Percentiles rank a stretch among this genome's conserved stretches.
Conservation (phyloP, 2,113 vertebrate species). For the Laterallus jamaicensis region DNA sequence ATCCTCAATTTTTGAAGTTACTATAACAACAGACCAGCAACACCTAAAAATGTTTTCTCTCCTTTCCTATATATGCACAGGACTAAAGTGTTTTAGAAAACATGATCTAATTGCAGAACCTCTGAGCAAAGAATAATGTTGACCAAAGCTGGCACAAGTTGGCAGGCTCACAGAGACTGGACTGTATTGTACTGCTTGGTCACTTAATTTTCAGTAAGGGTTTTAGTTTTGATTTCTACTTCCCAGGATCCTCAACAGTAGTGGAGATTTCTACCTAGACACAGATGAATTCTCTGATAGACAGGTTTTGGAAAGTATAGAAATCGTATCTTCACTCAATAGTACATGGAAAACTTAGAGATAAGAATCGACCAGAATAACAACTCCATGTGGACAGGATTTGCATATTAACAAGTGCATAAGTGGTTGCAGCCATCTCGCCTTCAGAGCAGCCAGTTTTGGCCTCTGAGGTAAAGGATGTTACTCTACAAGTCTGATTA, state of each 20-base stretch:
- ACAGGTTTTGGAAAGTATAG: not conserved
- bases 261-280: conserved; percentile 11
- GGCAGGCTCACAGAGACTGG: not conserved
- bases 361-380: conserved; percentile 11
- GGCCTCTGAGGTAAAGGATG: not conserved
- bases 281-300: not conserved
- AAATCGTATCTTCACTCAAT: conserved; percentile 31
- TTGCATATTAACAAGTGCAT: conserved; percentile 6
- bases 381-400: not conserved
- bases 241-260: conserved; percentile 18
- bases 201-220: conserved; percentile 10
- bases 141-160: conserved; percentile 35
- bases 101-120: conserved; percentile 17
- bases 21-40: conserved; percentile 45
- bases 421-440: not conserved
- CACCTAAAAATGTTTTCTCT: conserved; percentile 18
- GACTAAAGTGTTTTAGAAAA: conserved; percentile 7
- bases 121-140: conserved; percentile 18
- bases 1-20: conserved; percentile 8
- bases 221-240: conserved; percentile 22
- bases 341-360: not conserved
- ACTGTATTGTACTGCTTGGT: not conserved
- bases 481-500: not conserved
- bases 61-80: not conserved
- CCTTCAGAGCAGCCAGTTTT: not conserved